phyloP scores from a whole-genome alignment of 2,113 vertebrate species.

The Mormyrus iriodes region DNA sequence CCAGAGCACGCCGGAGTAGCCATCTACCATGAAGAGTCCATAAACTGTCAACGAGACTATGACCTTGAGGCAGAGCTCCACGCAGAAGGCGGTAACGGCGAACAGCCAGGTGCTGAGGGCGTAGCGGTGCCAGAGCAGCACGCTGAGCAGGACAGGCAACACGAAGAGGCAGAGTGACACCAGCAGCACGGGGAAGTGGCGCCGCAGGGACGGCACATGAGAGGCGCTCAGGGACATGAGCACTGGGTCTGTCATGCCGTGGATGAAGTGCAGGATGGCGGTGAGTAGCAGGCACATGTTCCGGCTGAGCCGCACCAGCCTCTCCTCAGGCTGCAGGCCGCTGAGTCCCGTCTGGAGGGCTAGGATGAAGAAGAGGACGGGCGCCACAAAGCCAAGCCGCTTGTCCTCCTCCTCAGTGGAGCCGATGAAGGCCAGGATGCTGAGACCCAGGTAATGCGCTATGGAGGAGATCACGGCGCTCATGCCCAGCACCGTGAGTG shows the following conservation, averaged over 20 bases:
- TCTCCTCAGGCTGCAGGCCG: conserved; percentile 83
- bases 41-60: conserved; percentile 94
- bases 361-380: conserved; percentile 93
- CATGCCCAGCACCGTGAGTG: conserved; percentile 90
- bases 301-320: conserved; percentile 88
- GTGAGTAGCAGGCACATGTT: conserved; percentile 98
- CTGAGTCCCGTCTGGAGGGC: conserved; percentile 95
- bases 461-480: conserved; percentile 92
- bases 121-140: conserved; percentile 82
- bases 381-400: conserved; percentile 85
- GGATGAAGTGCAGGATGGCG: conserved; percentile 94
- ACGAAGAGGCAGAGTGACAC: conserved; percentile 80
- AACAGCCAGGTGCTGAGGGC: conserved; percentile 94
- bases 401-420: conserved; percentile 96
- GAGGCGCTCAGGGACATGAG: conserved; percentile 96
- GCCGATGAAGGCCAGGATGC: conserved; percentile 92
- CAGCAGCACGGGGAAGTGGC: conserved; percentile 87
- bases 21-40: conserved; percentile 88
- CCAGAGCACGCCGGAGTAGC: conserved; percentile 89
- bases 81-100: conserved; percentile 92
- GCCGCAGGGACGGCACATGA: conserved; percentile 82
- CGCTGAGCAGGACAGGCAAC: conserved; percentile 81
- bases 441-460: conserved; percentile 88
- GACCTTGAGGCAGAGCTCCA: conserved; percentile 96
- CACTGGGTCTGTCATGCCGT: conserved; percentile 96